Percentiles rank a stretch among this genome's conserved stretches.
Conservation (phyloP, 1,140 invertebrate species). For the Melanaphis sacchari region DNA sequence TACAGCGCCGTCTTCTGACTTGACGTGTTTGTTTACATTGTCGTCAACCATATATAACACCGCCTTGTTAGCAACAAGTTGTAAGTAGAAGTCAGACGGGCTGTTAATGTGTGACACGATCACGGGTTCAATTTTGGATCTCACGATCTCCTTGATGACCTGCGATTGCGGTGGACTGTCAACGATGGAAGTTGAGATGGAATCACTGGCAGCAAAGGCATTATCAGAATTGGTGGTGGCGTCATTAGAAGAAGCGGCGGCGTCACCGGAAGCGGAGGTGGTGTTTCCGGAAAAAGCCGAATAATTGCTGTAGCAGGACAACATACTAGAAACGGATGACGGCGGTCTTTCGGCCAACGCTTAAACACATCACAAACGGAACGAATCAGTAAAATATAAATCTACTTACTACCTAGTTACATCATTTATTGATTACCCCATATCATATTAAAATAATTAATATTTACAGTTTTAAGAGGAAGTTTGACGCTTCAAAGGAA, state of each 20-base stretch:
- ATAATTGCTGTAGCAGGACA: background rate
- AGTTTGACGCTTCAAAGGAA: background rate
- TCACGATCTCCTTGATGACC: background rate
- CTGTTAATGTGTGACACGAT: background rate
- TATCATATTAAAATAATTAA: background rate
- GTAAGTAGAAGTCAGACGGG: constrained; percentile 42
- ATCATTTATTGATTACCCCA: background rate
- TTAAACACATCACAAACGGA: background rate
- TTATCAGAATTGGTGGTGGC: background rate
- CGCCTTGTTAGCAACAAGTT: background rate
- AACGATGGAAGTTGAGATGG: background rate
- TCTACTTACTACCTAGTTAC: background rate
- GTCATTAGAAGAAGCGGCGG: no score
- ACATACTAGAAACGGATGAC: background rate
- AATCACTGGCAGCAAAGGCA: background rate
- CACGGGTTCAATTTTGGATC: background rate
- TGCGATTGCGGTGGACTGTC: background rate
- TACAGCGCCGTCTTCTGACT: background rate
- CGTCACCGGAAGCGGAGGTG: no score
- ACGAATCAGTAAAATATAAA: background rate
- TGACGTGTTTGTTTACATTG: background rate
- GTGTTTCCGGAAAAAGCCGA: background rate
- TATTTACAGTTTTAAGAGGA: background rate
- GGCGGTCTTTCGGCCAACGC: background rate
- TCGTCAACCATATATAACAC: background rate